These are phyloP conservation scores for Bedellia somnulentella DNA, from an alignment of 2,888 invertebrate species.

Conservation along the genomic window DNA sequence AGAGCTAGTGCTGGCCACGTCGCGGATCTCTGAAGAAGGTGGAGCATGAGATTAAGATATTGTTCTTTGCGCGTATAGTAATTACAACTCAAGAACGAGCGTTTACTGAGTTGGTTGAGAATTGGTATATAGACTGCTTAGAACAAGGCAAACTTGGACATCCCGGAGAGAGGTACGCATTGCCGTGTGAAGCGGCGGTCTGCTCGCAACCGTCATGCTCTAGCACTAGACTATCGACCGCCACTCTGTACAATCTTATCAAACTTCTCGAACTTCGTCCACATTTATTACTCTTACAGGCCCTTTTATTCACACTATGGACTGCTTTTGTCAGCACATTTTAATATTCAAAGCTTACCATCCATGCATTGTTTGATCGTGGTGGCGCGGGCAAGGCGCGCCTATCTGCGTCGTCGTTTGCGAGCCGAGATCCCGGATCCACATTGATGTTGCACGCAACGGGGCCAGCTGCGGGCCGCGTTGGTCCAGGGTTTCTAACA, in stretches of 20 bases:
- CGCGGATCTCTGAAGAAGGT: conserved; percentile 22
- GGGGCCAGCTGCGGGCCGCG: conserved; percentile 74
- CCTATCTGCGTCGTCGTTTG: conserved; percentile 70
- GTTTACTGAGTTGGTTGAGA: too few relatives aligned
- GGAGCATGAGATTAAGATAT: too few relatives aligned
- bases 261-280: not conserved
- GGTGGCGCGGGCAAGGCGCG: conserved; percentile 24
- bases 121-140: too few relatives aligned
- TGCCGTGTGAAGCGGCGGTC: not conserved
- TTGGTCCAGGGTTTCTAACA: conserved; percentile 47
- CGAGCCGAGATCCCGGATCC: conserved; percentile 90
- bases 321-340: not conserved
- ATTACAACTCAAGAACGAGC: too few relatives aligned
- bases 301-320: not conserved
- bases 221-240: not conserved
- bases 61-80: too few relatives aligned
- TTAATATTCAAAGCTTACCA: conserved; percentile 18
- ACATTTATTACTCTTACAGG: not conserved
- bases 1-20: conserved; percentile 6
- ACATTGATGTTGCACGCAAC: conserved; percentile 87
- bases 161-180: not conserved
- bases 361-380: conserved; percentile 27
- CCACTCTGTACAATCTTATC: too few relatives aligned
- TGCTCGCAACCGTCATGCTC: not conserved
- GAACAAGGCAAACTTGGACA: too few relatives aligned